Base-by-base conservation (phyloP, 2,797 vertebrate species). In the Phyllotis vaccarum region DNA sequence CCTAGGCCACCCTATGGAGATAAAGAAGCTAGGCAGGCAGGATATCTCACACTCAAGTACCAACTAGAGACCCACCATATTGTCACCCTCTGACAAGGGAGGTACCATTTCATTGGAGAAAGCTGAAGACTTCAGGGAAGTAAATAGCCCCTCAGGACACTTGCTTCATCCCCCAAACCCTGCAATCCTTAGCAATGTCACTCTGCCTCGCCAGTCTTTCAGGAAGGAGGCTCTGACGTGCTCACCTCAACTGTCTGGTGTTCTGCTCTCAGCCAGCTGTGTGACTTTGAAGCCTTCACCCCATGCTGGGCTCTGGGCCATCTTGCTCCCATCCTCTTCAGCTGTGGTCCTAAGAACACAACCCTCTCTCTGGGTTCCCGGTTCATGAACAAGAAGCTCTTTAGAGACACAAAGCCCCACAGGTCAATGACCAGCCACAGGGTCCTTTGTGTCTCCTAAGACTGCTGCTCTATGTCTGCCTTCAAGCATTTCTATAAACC, bases 31-130 rank as follows among this genome's bases (percentile, higher is more conserved):
- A 46, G 52, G 2, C 5, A 54, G 58, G 9, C 16, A 2, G 3
- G 24, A 66, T 3, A 21, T 68, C 31, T 52, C 68, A 19, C 54
- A 21, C 0, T 0, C 56, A 29, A 34, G 66, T 43, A 14, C n/a
- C 27, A 17, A 11, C 46, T 27, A 12, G 4, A 40, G 21, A 17
- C 17, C 29, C 5, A 13, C 6, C 9, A 2, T 0, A 13, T 1
- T 46, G 46, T 2, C 17, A 5, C 60, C 40, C 14, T 19, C 27
- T 22, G 21, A 11, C 1, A 37, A 46, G 70, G 29, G 14, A 74
- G 16, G 16, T 13, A 1, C 8, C 0, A 31, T 40, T 31, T 16
- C 16, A 2, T 17, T 60, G 62, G 58, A 78, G 27, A 49, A 66
- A 80, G 9, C 17, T 1, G 3, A 12, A 58, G 21, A n/a, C 82